Conservation (phyloP, 2,113 vertebrate genomes). For the Dipodomys spectabilis region DNA sequence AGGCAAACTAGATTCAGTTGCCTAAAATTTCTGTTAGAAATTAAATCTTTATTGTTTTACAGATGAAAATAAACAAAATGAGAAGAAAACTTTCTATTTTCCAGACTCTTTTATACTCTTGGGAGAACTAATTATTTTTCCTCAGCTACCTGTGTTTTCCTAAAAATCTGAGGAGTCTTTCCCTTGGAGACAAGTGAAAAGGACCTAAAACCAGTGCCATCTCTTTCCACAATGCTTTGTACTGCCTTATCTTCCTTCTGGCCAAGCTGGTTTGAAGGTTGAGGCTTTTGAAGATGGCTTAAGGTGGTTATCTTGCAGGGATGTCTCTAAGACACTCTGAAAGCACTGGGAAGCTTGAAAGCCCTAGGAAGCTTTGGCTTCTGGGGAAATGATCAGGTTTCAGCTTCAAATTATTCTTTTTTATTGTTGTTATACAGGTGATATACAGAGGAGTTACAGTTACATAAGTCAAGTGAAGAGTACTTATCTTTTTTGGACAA, state of each 20-base stretch:
- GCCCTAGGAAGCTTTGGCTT: background rate
- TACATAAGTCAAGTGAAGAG: too few relatives aligned
- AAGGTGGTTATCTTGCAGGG: background rate
- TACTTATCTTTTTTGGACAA: too few relatives aligned
- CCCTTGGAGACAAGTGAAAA: background rate
- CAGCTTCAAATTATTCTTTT: too few relatives aligned
- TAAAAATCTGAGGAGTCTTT: background rate
- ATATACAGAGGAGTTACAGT: too few relatives aligned
- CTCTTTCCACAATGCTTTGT: background rate
- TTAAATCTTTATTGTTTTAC: constrained; percentile 42
- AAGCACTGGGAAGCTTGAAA: background rate
- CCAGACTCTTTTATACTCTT: background rate
- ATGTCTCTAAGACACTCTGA: background rate
- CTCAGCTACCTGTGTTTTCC: background rate
- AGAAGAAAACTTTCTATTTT: background rate
- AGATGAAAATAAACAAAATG: background rate
- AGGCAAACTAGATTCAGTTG: background rate
- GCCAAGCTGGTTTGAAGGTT: background rate
- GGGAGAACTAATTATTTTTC: background rate
- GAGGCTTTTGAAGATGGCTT: background rate
- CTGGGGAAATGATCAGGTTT: too few relatives aligned
- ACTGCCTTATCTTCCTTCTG: background rate
- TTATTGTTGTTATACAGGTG: too few relatives aligned
- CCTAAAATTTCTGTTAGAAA: constrained; percentile 33
- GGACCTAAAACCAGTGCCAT: background rate